A percentile compares a stretch with the other conserved stretches of the same genome.
phyloP scores from a whole-genome alignment of 2,113 vertebrate genomes.

The Gavia stellata region DNA sequence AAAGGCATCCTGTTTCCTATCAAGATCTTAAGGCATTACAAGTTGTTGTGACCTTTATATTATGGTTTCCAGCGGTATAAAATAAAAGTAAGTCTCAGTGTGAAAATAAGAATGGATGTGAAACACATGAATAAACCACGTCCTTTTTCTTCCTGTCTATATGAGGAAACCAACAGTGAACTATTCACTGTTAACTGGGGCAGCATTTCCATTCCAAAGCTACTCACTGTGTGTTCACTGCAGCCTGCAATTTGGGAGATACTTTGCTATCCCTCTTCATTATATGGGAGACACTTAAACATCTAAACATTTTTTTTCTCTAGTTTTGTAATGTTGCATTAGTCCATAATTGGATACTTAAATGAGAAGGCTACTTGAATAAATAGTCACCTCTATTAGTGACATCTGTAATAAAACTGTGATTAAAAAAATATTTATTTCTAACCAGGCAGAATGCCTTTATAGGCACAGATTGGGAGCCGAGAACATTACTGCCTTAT shows the following conservation, averaged over 20 bases:
- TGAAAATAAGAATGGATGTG: not conserved
- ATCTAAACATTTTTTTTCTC: not conserved
- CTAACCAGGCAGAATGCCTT: not conserved
- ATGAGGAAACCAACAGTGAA: not conserved
- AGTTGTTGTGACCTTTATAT: slow-evolving; percentile 28
- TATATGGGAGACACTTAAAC: not conserved
- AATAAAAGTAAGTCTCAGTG: slow-evolving; percentile 7
- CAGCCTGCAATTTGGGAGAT: not conserved
- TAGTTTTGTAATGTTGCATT: not conserved
- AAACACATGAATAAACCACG: not conserved
- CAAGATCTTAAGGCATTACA: not conserved
- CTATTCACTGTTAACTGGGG: not conserved
- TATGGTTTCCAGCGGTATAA: not conserved
- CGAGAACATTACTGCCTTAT: not conserved
- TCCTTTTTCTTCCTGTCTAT: not conserved
- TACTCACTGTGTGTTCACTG: not conserved
- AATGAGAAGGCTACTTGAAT: not conserved
- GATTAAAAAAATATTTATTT: not conserved
- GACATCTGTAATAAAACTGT: not conserved
- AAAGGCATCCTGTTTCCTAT: not conserved
- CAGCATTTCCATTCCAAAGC: not conserved
- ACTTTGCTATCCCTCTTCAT: not conserved
- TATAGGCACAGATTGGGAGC: not conserved
- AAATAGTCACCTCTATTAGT: not conserved
- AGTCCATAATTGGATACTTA: not conserved